Base-by-base conservation (phyloP, 2,113 vertebrate genomes). In the Camelus dromedarius region DNA sequence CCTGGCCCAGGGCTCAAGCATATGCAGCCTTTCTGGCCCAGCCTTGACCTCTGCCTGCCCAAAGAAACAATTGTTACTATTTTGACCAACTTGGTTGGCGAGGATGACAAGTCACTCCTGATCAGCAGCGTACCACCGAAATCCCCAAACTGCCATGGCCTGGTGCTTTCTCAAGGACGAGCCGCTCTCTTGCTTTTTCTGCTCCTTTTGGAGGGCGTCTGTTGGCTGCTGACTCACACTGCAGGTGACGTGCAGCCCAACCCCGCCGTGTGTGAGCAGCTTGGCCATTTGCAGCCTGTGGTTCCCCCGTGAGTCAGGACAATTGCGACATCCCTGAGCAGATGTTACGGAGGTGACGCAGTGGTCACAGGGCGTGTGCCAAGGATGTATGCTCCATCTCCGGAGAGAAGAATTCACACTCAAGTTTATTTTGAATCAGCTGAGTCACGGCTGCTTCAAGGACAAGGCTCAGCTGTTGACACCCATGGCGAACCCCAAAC, bases 281-380 rank as follows among this genome's bases (percentile, higher is more conserved):
- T 32, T 0, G 20, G 28, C 22, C 76, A 32, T 22, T 75, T 64
- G 77, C 22, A 67, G 89, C 76, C 91, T 81, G 69, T 35, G 83
- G 38, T 84, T 93, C 60, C 58, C 86, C 91, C 26, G 0, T 91
- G 95, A 97, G 52, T 97, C 96, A 95, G 89, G 20, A 38, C 50
- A 13, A 85, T 56, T 66, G 73, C 52, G 93, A 69, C 89, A 54
- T 73, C 13, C 15, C 91, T 7, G 85, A 91, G 56, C 87, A 97
- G 96, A 92, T 72, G 92, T 76, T 30, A 50, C 11, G 0, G 26
- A 83, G 76, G 46, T 83, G 87, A 70, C 14, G 2, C 12, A 16
- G 64, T 9, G 13, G 42, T 86, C 77, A 58, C 91, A 87, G 62
- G 79, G n/a, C 26, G 5, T 50, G 50, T 26, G 26, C 54, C 52